Evolutionary conservation across 2,113 vertebrate species (phyloP), one percentile per base, ranked within the genome.

Genomic region (Trematocara stigmaticum): DNA sequence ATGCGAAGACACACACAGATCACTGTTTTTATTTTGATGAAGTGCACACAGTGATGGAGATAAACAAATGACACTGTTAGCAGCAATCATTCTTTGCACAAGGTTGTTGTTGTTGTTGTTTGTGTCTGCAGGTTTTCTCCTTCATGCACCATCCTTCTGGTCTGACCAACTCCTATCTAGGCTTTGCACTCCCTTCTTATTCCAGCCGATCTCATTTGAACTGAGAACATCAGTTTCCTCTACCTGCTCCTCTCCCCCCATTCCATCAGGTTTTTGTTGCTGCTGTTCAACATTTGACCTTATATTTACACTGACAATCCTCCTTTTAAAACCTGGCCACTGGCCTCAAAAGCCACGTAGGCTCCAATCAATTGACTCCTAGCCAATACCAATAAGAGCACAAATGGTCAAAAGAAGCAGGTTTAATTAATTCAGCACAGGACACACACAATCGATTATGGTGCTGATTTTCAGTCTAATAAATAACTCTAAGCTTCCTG

Each of bases 361-460:
- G 47, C 52, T 20, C 20, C 71, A 84, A 89, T 91, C 84, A 85
- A 92, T 91, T 35, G 31, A 89, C 78, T 81, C 31, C 26, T 18
- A 40, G 64, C 83, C 42, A 64, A 59, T 88, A 90, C 83, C 90
- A 93, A 91, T 91, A 82, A 55, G 35, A 76, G 61, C 1, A 6
- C 55, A 18, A 56, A 82, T 15, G 15, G 59, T 69, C 86, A 90
- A 66, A 80, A 87, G 45, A 84, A 86, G 71, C 87, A 89, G 78
- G 31, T 85, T 85, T 88, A 91, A 93, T 90, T 87, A 82, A 86
- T 84, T 90, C 56, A 79, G 59, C 31, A 34, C 47, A 69, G 15
- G 85, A 85, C 76, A 59, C 35, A 79, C 56, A 84, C 9, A 84
- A 57, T 74, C 23, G 2, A 74, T 76, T 76, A 49, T 49, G 69